Evolutionary conservation across 1,140 invertebrate genomes (phyloP), one percentile per base, ranked within the genome.

Genomic region (Neocloeon triangulifer): DNA sequence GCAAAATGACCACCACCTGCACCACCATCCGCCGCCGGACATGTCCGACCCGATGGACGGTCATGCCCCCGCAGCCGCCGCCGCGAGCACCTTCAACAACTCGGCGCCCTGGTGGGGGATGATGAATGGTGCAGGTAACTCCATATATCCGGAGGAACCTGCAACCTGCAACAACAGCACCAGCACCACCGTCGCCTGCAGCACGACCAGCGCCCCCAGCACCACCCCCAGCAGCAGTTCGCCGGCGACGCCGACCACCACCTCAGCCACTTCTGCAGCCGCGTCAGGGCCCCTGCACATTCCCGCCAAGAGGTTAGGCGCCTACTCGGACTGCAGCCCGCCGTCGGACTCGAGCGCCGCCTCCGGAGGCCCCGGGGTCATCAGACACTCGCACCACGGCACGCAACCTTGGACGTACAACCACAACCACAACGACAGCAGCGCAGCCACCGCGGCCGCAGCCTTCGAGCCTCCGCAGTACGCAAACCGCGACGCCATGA

Each of bases 101-200:
- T 71, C 70, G 65, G 66, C 73, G 60, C 66, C 65, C 58, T 73
- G 71, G 72, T 75, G 73, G 65, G 60, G 58, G 47, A 77, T 77
- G 73, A 77, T 77, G 73, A 77, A 76, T 68, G 71, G 68, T 35
- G 56, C 60, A 46, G 51, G 66, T 30, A 74, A 77, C 62, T 72
- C 74, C 52, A 71, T 76, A 54, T 66, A 65, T 53, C 69, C 68
- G 47, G 68, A 69, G 44, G 62, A 64, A 28, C 53, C 60, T 42
- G 58, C 55, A 34, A 64, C 63, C 40, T 61, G 55, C 30, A 55
- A 55, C 13, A 6, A 33, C 23, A 33, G 20, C 22, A 31, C 18
- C 19, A 13, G 32, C 15, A 13, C 32, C 2, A 33, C 13, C 21
- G 12, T 16, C 14, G 32, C 14, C 23, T 20, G 17, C 12, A 33